These are phyloP conservation scores for Trilocha varians DNA, from an alignment of 2,888 invertebrate species.

Conservation along the genomic window DNA sequence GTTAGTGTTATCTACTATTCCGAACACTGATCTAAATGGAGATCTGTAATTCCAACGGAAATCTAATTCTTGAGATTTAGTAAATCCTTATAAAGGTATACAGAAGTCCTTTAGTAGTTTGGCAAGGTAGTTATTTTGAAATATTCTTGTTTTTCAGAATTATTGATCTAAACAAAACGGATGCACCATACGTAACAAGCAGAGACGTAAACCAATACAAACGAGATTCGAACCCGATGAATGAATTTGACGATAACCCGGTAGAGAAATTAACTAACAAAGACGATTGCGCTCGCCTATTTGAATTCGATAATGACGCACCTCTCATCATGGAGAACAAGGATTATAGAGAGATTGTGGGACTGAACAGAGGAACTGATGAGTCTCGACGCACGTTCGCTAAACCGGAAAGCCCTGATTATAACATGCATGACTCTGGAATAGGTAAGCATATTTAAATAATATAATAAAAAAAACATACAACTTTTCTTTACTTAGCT, in stretches of 20 bases:
- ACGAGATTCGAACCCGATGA: slow-evolving; percentile 42
- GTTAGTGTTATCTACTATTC: too few species aligned
- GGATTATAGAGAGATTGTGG: slow-evolving; percentile 62
- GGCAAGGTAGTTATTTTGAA: too few species aligned
- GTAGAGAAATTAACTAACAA: slow-evolving; percentile 60
- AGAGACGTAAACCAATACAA: slow-evolving; percentile 48
- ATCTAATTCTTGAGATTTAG: too few species aligned
- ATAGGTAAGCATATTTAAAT: slow-evolving; percentile 53
- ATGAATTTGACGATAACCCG: slow-evolving; percentile 50
- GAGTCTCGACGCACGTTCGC: slow-evolving; percentile 66
- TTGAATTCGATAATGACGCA: slow-evolving; percentile 75
- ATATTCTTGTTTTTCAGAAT: slow-evolving; percentile 39
- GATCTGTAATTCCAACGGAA: too few species aligned
- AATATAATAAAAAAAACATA: too few species aligned
- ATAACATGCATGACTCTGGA: slow-evolving; percentile 72
- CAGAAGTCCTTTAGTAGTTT: too few species aligned
- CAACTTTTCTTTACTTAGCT: neutral
- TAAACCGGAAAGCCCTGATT: slow-evolving; percentile 66
- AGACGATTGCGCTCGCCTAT: slow-evolving; percentile 63
- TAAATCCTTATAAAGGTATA: too few species aligned
- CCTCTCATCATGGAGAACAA: slow-evolving; percentile 66
- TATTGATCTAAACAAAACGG: slow-evolving; percentile 66
- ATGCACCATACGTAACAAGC: slow-evolving; percentile 55
- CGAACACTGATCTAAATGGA: too few species aligned
- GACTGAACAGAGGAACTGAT: slow-evolving; percentile 63